These are phyloP conservation scores for Tineola bisselliella DNA, from an alignment of 2,888 invertebrate species.

Conservation along the genomic window DNA sequence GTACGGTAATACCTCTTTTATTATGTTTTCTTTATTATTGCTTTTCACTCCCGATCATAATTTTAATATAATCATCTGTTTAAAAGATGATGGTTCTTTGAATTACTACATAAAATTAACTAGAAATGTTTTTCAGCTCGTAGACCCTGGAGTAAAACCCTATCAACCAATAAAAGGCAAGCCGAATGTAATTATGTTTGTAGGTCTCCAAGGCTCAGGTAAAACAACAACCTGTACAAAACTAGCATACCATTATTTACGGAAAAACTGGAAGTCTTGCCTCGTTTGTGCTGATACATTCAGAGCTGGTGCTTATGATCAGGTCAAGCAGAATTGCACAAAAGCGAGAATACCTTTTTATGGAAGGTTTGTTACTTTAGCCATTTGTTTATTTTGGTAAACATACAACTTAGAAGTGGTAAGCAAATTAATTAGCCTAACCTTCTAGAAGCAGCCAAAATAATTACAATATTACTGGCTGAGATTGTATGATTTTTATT, in stretches of 20 bases:
- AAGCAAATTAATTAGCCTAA: too few relatives aligned
- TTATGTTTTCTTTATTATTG: too few relatives aligned
- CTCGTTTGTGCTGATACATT: constrained; percentile 99
- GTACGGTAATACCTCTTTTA: constrained; percentile 43
- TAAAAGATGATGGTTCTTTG: constrained; percentile 14
- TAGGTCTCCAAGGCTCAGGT: constrained; percentile 98
- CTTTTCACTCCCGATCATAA: too few relatives aligned
- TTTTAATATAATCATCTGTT: too few relatives aligned
- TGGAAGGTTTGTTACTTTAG: constrained; percentile 86
- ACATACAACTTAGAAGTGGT: too few relatives aligned
- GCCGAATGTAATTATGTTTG: constrained; percentile 98
- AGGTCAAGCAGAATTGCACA: constrained; percentile 98
- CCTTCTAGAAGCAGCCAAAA: too few relatives aligned
- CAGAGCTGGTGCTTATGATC: constrained; percentile 99
- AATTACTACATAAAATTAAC: too few relatives aligned
- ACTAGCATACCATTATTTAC: constrained; percentile 97
- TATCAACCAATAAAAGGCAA: constrained; percentile 95
- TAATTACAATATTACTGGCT: too few relatives aligned
- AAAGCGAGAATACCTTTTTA: constrained; percentile 99
- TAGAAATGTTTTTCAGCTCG: constrained; percentile 72
- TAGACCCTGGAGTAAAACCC: constrained; percentile 97
- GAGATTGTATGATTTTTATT: too few relatives aligned
- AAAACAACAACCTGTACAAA: constrained; percentile 99
- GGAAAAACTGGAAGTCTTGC: constrained; percentile 99
- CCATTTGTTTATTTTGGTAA: too few relatives aligned